These are phyloP conservation scores for Meteorus sp. DNA, from an alignment of 1,140 invertebrate genomes.

Conservation along the genomic window DNA sequence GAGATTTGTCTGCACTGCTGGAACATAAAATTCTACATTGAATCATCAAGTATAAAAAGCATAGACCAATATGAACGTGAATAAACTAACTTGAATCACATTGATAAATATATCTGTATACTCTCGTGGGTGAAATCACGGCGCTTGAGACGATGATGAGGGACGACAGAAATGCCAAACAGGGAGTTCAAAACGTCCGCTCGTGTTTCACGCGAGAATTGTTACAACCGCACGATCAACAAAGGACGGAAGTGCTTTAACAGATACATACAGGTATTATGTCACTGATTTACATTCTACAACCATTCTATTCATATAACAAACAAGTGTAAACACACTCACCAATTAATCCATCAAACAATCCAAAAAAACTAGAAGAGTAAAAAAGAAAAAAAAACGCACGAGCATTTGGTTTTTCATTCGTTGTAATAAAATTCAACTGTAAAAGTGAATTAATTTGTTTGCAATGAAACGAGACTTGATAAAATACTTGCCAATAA, in stretches of 20 bases:
- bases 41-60: slow-evolving; percentile 9
- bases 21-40: slow-evolving; percentile 43
- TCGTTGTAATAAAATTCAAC: too few relatives aligned
- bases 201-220: slow-evolving; percentile 54
- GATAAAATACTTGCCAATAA: neutral
- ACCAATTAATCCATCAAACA: too few relatives aligned
- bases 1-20: slow-evolving; percentile 32
- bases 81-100: too few relatives aligned
- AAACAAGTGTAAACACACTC: too few relatives aligned
- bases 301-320: too few relatives aligned
- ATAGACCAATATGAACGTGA: neutral
- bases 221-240: slow-evolving; percentile 36
- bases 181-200: slow-evolving; percentile 55
- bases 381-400: too few relatives aligned
- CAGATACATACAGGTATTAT: neutral
- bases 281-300: neutral
- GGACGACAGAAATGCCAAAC: slow-evolving; percentile 55
- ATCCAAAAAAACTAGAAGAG: too few relatives aligned
- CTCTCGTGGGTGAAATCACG: neutral
- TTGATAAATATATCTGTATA: neutral
- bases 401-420: too few relatives aligned
- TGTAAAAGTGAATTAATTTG: too few relatives aligned
- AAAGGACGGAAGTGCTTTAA: slow-evolving; percentile 3
- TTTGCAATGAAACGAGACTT: slow-evolving; percentile 11
- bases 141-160: slow-evolving; percentile 44